Conservation (phyloP, 2,888 invertebrate genomes). For the Netelia virgata region DNA sequence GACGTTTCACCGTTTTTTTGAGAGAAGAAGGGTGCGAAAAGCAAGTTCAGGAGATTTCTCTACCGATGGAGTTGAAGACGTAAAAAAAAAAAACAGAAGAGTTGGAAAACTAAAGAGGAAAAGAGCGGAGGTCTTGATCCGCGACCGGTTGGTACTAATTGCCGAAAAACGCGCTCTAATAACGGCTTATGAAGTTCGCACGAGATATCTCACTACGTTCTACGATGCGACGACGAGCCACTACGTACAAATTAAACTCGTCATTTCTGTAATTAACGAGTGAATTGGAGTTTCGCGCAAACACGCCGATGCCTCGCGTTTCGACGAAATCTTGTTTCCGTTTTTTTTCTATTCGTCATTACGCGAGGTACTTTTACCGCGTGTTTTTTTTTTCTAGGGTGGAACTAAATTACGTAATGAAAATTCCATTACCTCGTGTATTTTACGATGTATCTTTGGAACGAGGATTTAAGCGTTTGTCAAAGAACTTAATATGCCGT, state of each 20-base stretch:
- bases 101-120: background rate
- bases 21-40: constrained; percentile 31
- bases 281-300: background rate
- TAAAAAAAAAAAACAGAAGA: constrained; percentile 9
- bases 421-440: background rate
- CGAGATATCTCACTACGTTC: constrained; percentile 32
- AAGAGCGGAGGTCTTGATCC: constrained; percentile 47
- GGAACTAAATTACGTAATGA: background rate
- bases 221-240: background rate
- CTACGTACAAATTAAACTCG: constrained; percentile 11
- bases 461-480: background rate
- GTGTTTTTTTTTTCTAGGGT: background rate
- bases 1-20: constrained; percentile 12
- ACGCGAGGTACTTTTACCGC: background rate
- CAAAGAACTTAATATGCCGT: background rate
- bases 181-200: constrained; percentile 30
- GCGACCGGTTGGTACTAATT: constrained; percentile 57
- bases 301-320: background rate
- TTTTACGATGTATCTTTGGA: background rate
- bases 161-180: constrained; percentile 46
- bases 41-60: constrained; percentile 40
- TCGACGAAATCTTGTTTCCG: background rate
- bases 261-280: constrained; percentile 13
- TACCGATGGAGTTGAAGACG: constrained; percentile 21
- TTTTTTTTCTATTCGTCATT: background rate